Conservation (phyloP, 2,888 invertebrate genomes). For the Cephus pulcher region DNA sequence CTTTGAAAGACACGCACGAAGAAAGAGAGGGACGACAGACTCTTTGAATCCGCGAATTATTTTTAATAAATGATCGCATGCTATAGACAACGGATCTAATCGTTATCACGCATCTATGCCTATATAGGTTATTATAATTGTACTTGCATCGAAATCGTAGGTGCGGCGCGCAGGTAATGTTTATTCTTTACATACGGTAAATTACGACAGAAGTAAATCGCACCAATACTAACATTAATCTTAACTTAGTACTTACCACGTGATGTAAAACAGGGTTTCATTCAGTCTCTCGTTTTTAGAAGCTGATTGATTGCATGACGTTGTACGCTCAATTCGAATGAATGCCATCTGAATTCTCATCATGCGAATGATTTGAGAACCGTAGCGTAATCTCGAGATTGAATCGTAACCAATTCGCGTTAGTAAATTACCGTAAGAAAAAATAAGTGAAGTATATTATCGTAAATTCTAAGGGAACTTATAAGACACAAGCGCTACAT, state of each 20-base stretch:
- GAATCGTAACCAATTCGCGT: neutral
- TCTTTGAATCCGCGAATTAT: neutral
- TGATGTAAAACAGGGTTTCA: neutral
- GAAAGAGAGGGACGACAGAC: neutral
- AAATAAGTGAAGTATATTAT: neutral
- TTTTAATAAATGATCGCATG: neutral
- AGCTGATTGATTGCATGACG: slow-evolving; percentile 4
- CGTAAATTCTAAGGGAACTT: neutral
- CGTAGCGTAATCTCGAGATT: neutral
- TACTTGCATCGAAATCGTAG: slow-evolving; percentile 31
- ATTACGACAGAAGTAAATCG: neutral
- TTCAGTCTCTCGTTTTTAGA: slow-evolving; percentile 11
- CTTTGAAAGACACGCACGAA: neutral
- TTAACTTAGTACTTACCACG: neutral
- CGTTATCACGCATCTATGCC: neutral
- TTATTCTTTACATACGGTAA: neutral
- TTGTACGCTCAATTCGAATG: neutral
- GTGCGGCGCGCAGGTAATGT: neutral
- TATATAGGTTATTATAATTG: slow-evolving; percentile 25
- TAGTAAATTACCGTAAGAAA: neutral
- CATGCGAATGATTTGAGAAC: neutral
- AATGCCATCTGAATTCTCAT: neutral
- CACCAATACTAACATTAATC: neutral
- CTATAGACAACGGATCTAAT: neutral
- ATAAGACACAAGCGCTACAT: neutral